Evolutionary conservation across 1,140 invertebrate genomes (phyloP), one percentile per base, ranked within the genome.

Genomic region (Gonioctena quinquepunctata): DNA sequence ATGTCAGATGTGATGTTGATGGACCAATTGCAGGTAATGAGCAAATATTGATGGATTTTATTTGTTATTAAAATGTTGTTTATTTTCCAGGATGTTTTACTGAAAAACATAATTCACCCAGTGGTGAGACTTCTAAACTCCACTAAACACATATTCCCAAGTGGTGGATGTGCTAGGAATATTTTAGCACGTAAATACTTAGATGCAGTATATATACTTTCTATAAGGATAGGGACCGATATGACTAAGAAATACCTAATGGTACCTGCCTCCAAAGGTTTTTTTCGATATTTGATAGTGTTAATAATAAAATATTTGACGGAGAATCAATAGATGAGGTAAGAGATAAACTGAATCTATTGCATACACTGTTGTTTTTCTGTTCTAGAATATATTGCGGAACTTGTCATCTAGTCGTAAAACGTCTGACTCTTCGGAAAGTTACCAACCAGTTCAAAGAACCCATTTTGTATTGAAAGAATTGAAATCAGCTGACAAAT

Each of bases 261-360:
- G 1, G 88, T 93, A 52, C 88, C 89, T 13, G 86, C 89, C 3
- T 94, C 59, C 89, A 91, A 80, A 87, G 90, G 54, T 96, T 96
- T 80, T 96, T 97, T 81, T 81, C 92, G n/a, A 89, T 91, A 6
- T 97, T 97, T 81, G 92, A 94, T 79, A 93, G 93, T 84, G 91
- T 93, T 16, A 88, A 89, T 64, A 68, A 62, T 1, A 59, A 66
- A 25, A 25, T 25, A 16, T 1, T 16, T 16, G 56, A n/a, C n/a
- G n/a, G 33, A 42, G 52, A 19, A 22, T 8, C 18, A 8, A 11
- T 54, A 18, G 52, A 54, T 54, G 19, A 54, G 52, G 52, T 54
- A 54, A 54, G 8, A 13, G 16, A n/a, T 0, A 13, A n/a, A n/a
- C 3, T 42, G 2, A 42, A 42, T 42, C 11, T 0, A 42, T 42